A percentile compares a stretch with the other conserved stretches of the same genome.
Evolutionary conservation across 2,888 invertebrate species (phyloP).

Genomic region (Meta bourneti): DNA sequence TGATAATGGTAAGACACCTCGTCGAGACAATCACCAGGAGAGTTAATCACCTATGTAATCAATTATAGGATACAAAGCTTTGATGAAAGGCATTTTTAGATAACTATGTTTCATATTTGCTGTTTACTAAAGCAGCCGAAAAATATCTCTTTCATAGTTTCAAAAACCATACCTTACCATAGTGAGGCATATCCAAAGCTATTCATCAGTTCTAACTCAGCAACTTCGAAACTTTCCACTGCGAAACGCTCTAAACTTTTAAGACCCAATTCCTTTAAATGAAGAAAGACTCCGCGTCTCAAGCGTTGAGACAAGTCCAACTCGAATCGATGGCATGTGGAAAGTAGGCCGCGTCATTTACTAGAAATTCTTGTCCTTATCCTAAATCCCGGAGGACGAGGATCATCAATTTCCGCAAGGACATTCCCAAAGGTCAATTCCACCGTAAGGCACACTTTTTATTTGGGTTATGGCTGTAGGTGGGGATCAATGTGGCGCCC

Average conservation of each 20-base stretch:
- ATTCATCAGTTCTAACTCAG: no score
- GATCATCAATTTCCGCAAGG: slow-evolving; percentile 49
- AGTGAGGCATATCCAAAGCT: no score
- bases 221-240: no score
- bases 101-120: no score
- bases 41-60: no score
- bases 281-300: background rate
- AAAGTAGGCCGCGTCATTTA: slow-evolving; percentile 67
- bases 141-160: no score
- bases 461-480: slow-evolving; percentile 41
- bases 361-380: slow-evolving; percentile 49
- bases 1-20: no score
- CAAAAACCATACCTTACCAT: no score
- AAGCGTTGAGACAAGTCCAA: slow-evolving; percentile 18
- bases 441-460: slow-evolving; percentile 23
- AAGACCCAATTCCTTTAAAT: slow-evolving; percentile 1
- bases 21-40: no score
- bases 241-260: background rate
- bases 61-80: no score
- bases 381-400: slow-evolving; percentile 42
- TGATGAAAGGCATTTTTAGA: no score
- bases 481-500: slow-evolving; percentile 33
- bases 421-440: slow-evolving; percentile 46
- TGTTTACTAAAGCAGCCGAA: no score
- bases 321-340: slow-evolving; percentile 50